Evolutionary conservation across 2,113 vertebrate genomes (phyloP), one percentile per base, ranked within the genome.

Genomic region (Sitta europaea): DNA sequence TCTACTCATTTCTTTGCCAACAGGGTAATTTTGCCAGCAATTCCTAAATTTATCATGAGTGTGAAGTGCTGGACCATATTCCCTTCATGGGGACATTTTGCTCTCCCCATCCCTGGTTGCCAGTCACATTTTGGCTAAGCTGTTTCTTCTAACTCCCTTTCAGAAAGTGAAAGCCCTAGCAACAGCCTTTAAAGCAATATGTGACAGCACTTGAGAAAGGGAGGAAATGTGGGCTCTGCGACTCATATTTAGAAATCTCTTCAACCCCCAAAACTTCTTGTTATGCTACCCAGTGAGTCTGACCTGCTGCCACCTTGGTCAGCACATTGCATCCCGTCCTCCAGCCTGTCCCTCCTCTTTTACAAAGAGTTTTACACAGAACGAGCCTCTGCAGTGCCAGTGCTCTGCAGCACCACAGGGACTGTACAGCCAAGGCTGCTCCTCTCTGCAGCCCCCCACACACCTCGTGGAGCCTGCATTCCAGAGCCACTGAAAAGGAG

Each of bases 271-370:
- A 50, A 88, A 93, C 4, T 48, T 77, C 28, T 40, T 77, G 29
- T 76, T 73, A 72, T 74, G 29, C 47, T 63, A 11, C 62, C 15
- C 45, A 33, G 45, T 1, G 20, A 65, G 62, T 11, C 11, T 3
- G 47, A 82, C 71, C 87, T 92, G 62, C 77, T 47, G 57, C 62
- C 81, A 62, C 62, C 20, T 45, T 24, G 62, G 54, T 54, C 80
- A 92, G 89, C 53, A 88, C 57, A 66, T 29, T 0, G 0, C 20
- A 74, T 86, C 57, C 66, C 53, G 57, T 85, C 27, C 61, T 72
- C 36, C 31, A 57, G 66, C 15, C 2, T 0, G 0, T 62, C 18
- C 0, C 0, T 29, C 18, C 38, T 71, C 54, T 40, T 40, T 40
- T 13, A 13, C 40, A n/a, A n/a, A n/a, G n/a, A n/a, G n/a, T 42